Conservation (phyloP, 30 jellyfish, hydroid and myxozoan species). For the Aurelia coerulea region DNA sequence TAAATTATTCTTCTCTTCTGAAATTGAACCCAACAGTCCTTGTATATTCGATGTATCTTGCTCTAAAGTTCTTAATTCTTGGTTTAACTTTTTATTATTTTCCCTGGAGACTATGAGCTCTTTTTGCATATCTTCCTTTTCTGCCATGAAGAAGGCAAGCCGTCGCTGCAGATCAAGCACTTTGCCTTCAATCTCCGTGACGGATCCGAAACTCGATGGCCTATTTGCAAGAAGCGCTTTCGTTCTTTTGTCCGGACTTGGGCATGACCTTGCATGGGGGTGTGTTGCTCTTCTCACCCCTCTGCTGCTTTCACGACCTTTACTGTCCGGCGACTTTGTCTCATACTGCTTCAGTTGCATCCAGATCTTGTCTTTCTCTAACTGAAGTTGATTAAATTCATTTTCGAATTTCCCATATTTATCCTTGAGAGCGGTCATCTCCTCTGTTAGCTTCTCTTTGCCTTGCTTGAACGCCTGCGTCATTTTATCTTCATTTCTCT, state of each 20-base stretch:
- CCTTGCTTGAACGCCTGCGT: conserved; percentile 76
- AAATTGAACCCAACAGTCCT: conserved; percentile 66
- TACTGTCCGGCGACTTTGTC: conserved; percentile 28
- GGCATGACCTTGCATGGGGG: conserved; percentile 63
- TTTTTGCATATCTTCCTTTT: conserved; percentile 96
- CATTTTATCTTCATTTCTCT: conserved; percentile 93
- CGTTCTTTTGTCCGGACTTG: conserved; percentile 63
- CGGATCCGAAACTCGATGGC: conserved; percentile 86
- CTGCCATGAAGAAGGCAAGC: conserved; percentile 98
- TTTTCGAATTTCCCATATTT: conserved; percentile 78
- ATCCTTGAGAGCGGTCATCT: conserved; percentile 67
- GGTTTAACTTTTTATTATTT: conserved; percentile 74
- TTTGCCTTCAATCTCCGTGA: conserved; percentile 95
- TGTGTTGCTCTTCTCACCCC: conserved; percentile 63
- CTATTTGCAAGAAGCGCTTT: conserved; percentile 70
- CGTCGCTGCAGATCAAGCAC: conserved; percentile 95
- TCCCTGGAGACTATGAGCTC: conserved; percentile 93
- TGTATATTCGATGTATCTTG: conserved; percentile 94
- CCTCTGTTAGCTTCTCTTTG: conserved; percentile 79
- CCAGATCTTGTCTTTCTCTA: conserved; percentile 88
- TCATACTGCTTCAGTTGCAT: conserved; percentile 86
- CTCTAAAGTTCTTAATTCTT: conserved; percentile 86
- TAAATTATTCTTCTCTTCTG: conserved; percentile 73
- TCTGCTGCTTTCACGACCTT: conserved; percentile 26
- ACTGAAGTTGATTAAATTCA: conserved; percentile 74